Conservation (phyloP, 2,888 invertebrate species). For the Coleophora deauratella region DNA sequence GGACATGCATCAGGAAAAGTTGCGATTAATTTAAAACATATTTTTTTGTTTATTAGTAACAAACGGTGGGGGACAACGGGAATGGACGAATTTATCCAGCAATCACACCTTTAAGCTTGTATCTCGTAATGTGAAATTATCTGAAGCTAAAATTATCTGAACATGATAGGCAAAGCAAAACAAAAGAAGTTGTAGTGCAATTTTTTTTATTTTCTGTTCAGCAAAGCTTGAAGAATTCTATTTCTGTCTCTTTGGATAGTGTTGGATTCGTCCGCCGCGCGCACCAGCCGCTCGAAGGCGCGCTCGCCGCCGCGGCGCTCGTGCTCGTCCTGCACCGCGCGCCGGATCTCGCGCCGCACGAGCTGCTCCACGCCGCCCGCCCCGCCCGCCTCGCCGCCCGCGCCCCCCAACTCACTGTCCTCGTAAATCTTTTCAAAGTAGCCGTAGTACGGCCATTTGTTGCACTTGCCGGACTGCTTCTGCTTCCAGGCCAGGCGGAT, state of each 20-base stretch:
- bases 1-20: no score
- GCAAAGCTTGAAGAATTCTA: constrained; percentile 46
- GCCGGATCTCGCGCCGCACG: constrained; percentile 37
- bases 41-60: no score
- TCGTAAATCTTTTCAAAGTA: constrained; percentile 57
- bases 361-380: constrained; percentile 23
- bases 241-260: constrained; percentile 57
- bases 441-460: constrained; percentile 54
- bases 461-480: constrained; percentile 39
- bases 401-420: constrained; percentile 18
- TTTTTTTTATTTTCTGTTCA: constrained; percentile 30
- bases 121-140: no score
- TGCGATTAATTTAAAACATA: no score
- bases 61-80: no score
- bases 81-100: no score
- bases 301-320: constrained; percentile 31
- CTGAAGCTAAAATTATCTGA: no score
- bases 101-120: no score
- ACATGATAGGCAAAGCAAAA: no score
- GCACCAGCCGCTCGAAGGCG: constrained; percentile 48
- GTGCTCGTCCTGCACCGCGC: constrained; percentile 27
- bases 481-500: constrained; percentile 45
- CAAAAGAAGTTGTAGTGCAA: no score
- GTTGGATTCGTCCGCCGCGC: constrained; percentile 52
- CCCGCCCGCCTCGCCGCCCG: neutral